Conservation (phyloP, 2,797 vertebrate species). For the Chelmon rostratus region DNA sequence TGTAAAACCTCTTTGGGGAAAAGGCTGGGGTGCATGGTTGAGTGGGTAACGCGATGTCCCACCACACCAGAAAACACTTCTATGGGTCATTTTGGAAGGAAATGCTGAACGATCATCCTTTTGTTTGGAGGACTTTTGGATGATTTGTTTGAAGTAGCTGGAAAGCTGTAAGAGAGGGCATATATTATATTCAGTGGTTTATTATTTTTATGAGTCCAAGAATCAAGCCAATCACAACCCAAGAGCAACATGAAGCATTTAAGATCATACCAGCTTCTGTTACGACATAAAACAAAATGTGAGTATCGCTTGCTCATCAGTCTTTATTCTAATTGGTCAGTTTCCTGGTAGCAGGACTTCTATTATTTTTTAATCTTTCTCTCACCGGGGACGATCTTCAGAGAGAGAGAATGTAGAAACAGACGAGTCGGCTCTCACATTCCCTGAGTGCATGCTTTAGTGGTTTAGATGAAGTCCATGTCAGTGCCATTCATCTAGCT, state of each 20-base stretch:
- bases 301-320: slow-evolving; percentile 31
- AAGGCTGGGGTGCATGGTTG: too few species aligned
- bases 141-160: too few species aligned
- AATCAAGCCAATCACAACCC: slow-evolving; percentile 13
- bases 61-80: too few species aligned
- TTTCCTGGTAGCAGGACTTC: slow-evolving; percentile 31
- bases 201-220: too few species aligned
- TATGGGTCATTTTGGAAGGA: too few species aligned
- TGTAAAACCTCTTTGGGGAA: too few species aligned
- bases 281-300: slow-evolving; percentile 34
- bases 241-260: slow-evolving; percentile 11
- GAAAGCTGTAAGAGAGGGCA: too few species aligned
- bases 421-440: slow-evolving; percentile 70
- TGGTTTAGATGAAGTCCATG: slow-evolving; percentile 77
- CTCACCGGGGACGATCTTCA: slow-evolving; percentile 47
- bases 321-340: slow-evolving; percentile 42
- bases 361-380: slow-evolving; percentile 55
- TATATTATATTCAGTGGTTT: too few species aligned
- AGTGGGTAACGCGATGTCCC: too few species aligned
- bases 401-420: slow-evolving; percentile 59
- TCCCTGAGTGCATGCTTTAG: slow-evolving; percentile 64
- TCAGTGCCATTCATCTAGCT: slow-evolving; percentile 82
- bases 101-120: too few species aligned
- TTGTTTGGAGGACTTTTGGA: too few species aligned
- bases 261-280: slow-evolving; percentile 18